Evolutionary conservation across 2,113 vertebrate genomes (phyloP), one percentile per base, ranked within the genome.

Genomic region (Fregata magnificens): DNA sequence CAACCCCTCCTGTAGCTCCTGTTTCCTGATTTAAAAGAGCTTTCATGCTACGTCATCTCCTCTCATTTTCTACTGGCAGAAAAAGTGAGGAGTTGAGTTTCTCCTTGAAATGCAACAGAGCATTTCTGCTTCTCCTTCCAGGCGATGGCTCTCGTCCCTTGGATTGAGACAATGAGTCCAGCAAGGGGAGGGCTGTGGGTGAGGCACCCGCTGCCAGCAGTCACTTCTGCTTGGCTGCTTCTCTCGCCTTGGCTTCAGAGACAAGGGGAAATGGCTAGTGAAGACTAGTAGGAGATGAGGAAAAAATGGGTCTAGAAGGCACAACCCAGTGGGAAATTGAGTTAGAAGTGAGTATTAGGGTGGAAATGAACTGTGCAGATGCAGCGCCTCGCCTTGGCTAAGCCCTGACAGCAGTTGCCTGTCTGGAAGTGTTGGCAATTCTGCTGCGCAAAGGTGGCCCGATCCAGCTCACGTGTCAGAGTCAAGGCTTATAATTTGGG

Each of bases 351-450:
- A 44, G 58, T 15, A 22, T 79, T 29, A 22, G 36, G 16, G 24
- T 77, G 32, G 28, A 13, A 86, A 44, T 2, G 5, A 4, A 4
- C 31, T 44, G 38, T 1, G 5, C 7, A 7, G 59, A 7, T 3
- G 13, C 62, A 58, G 34, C 1, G 1, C 10, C 18, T 81, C 0
- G 1, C 15, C 47, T 78, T 36, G 31, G 5, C 65, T 74, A 29
- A 88, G 69, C 15, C 31, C 50, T 62, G 62, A 13, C 67, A 58
- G 45, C 34, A 16, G 1, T 45, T 5, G 1, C 25, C 34, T 44
- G 5, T 14, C 76, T 86, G 62, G n/a, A 56, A 89, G 26, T 12
- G 16, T 9, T 63, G 59, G 81, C 44, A 63, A 2, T 40, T 78
- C 16, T 20, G 45, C 77, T 32, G 50, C 3, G 7, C 42, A 16